Evolutionary conservation across 2,113 vertebrate genomes (phyloP).

Genomic region (Romanogobio albipinnatus): DNA sequence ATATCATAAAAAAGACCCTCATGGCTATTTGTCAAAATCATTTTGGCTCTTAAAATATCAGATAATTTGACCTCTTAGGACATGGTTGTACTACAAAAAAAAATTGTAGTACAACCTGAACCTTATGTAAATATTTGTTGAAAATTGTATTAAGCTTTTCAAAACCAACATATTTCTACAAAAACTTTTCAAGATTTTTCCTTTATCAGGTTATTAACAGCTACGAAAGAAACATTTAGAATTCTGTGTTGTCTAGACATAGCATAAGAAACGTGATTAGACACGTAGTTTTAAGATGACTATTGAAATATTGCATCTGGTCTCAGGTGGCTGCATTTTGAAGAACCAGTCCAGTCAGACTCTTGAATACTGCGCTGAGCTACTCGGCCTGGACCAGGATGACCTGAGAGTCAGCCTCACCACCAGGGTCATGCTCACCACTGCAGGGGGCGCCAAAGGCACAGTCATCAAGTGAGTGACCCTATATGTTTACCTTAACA

Average conservation of each 20-base stretch:
- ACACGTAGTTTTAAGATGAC: background rate
- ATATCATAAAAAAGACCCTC: background rate
- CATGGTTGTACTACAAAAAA: background rate
- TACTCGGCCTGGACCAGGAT: slow-evolving; percentile 91
- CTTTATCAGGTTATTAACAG: background rate
- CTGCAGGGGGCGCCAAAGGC: slow-evolving; percentile 98
- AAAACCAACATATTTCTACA: background rate
- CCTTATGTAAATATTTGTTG: background rate
- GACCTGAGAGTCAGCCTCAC: slow-evolving; percentile 94
- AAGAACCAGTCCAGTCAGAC: slow-evolving; percentile 84
- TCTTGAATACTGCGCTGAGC: slow-evolving; percentile 85
- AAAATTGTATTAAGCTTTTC: background rate
- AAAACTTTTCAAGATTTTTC: too few species aligned
- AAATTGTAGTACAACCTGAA: too few species aligned
- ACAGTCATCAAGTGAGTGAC: slow-evolving; percentile 96
- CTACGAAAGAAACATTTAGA: background rate
- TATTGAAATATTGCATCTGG: background rate
- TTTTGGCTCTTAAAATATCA: background rate
- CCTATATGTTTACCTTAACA: background rate
- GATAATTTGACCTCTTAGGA: background rate
- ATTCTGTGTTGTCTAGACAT: background rate
- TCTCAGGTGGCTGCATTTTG: slow-evolving; percentile 88
- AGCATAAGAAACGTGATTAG: background rate
- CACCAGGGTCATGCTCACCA: slow-evolving; percentile 95
- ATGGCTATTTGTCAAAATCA: background rate